Evolutionary conservation across 2,797 vertebrate species (phyloP).

Genomic region (Dallia pectoralis): DNA sequence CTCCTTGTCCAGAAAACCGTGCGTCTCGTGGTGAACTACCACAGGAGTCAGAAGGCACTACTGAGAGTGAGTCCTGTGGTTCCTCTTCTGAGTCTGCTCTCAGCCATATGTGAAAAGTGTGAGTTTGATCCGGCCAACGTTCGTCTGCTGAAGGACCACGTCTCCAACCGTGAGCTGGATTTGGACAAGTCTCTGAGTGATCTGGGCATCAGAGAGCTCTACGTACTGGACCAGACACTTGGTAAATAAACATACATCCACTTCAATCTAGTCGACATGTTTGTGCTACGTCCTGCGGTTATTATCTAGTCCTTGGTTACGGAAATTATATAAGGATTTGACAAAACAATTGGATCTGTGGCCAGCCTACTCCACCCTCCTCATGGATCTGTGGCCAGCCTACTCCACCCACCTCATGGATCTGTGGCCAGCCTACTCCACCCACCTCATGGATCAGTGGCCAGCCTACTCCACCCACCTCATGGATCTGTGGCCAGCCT

Average conservation of each 20-base stretch:
- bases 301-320: not conserved
- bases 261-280: not conserved
- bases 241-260: slow-evolving; percentile 68
- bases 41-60: slow-evolving; percentile 89
- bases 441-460: not conserved
- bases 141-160: slow-evolving; percentile 82
- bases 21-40: slow-evolving; percentile 93
- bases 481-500: not conserved
- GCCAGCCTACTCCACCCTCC: not conserved
- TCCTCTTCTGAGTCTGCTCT: slow-evolving; percentile 82
- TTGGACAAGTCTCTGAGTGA: slow-evolving; percentile 86
- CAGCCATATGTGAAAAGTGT: slow-evolving; percentile 92
- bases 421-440: not conserved
- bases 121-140: slow-evolving; percentile 85
- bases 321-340: not conserved
- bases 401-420: not conserved
- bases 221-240: slow-evolving; percentile 85
- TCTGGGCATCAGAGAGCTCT: slow-evolving; percentile 90
- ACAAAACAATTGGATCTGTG: not conserved
- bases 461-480: not conserved
- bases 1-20: slow-evolving; percentile 82
- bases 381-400: not conserved
- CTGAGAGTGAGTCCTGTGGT: slow-evolving; percentile 88
- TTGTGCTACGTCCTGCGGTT: not conserved
- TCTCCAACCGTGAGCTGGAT: slow-evolving; percentile 84